Evolutionary conservation across 2,888 invertebrate genomes (phyloP), one percentile per base, ranked within the genome.

Genomic region (Nycteola revayana): DNA sequence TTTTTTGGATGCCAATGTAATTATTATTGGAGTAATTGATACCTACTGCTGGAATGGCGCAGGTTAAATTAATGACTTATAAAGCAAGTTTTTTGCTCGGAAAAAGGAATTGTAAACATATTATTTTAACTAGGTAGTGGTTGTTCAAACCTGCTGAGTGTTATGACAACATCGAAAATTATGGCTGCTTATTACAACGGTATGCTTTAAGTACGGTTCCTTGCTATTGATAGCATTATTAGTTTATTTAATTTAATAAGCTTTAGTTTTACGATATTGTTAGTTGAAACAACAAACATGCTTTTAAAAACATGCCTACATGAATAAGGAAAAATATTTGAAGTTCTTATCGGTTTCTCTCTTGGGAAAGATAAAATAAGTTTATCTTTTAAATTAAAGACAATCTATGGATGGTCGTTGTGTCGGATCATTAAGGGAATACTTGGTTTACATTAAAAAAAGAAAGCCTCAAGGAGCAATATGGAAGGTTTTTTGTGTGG

Each of bases 401-500:
- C 66, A 64, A 68, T 69, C 64, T 71, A 71, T 64, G 63, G 69
- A 66, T 64, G 63, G 64, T 59, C 51, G 61, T 64, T 66, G 63
- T 68, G 55, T 65, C 63, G 64, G 70, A 69, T 76, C 75, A 75
- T 77, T 79, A 79, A 75, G 66, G 66, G 71, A 71, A 76, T 78
- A 66, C 77, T 62, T 64, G 42, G 57, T 65, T 63, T 52, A 59
- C 55, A 61, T 71, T 76, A 69, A 78, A 83, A 78, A 84, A 83
- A 76, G 67, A 73, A 75, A 74, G 67, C 66, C 62, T 69, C 57
- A 63, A 69, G 71, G 72, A 75, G 75, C 70, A 69, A 72, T 82
- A 82, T 85, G 83, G 76, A 66, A 57, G 65, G 65, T 71, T 85
- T 86, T 85, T 87, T 85, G 75, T 70, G 58, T 48, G 56, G 49